Conservation (phyloP, 2,113 vertebrate species). For the Isurus oxyrinchus region DNA sequence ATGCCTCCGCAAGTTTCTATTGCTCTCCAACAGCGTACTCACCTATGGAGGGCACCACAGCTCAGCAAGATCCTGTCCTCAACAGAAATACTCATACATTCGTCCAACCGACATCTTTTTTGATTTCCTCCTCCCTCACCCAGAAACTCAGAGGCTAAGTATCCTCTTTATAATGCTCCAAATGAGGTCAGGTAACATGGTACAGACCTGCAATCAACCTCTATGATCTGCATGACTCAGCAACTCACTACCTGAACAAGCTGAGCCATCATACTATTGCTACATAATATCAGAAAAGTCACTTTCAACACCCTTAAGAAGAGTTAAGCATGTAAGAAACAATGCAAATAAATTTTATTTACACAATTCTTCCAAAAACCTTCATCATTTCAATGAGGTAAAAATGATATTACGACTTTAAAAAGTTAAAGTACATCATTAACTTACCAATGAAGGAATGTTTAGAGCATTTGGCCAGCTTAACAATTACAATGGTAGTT, state of each 20-base stretch:
- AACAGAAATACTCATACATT: neutral
- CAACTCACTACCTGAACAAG: neutral
- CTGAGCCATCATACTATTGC: neutral
- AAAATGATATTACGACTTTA: neutral
- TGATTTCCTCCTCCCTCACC: neutral
- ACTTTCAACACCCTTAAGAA: neutral
- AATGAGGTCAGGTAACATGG: neutral
- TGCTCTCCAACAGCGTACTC: neutral
- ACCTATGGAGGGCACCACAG: neutral
- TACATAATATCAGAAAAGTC: neutral
- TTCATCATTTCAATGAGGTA: neutral
- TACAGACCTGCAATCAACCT: neutral
- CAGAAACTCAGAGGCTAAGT: neutral
- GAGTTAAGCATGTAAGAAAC: neutral
- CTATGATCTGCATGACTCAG: neutral
- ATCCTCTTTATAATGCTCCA: neutral
- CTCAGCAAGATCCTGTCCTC: neutral
- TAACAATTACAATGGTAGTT: neutral
- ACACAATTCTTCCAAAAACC: neutral
- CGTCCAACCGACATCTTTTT: neutral
- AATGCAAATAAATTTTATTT: neutral
- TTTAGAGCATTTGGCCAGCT: neutral
- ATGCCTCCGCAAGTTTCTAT: neutral
- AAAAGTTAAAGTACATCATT: neutral
- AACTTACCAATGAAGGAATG: neutral